Base-by-base conservation (phyloP, 2,113 vertebrate genomes). In the Cercocebus atys region DNA sequence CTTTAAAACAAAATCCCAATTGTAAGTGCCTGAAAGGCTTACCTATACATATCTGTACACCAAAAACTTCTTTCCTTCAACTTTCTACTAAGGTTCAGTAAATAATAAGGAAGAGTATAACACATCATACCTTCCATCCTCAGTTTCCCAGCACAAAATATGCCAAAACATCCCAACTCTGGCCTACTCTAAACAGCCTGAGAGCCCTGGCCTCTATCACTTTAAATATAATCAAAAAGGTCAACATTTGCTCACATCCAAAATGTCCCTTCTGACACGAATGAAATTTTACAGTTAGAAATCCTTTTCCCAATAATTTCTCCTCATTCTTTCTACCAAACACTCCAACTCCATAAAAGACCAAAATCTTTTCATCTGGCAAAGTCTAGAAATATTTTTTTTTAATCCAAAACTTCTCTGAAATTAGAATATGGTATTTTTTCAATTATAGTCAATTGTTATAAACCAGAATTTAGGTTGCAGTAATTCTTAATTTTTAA, bases 401-500 rank as follows among this genome's bases (percentile, higher is more conserved):
- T 61, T 25, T 25, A 85, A 86, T 89, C 35, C 72, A 83, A 93
- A 94, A 95, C 18, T 75, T 35, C 68, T 93, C 81, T 59, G 18
- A 97, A 88, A 84, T 85, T 66, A 78, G 50, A 89, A 86, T 55
- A 80, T 27, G 5, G 0, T 78, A 93, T 68, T 94, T 92, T n/a
- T 75, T 90, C 43, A 80, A 68, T 73, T 79, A 81, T 0, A 73
- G 20, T 84, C 35, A 52, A 68, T 57, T 78, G 70, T 80, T 64
- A 91, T 35, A 84, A 88, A 70, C 7, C 55, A 94, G 4, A 92
- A 92, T 55, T 75, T 70, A 16, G 55, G 11, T 68, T 91, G 55
- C 47, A 93, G 55, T 81, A 66, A 88, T 88, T 94, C 73, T 84
- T 78, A 32, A 78, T 87, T 91, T 79, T 91, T 55, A 85, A 97